Percentiles rank a stretch among this genome's conserved stretches.
Conservation (phyloP, 2,113 vertebrate species). For the Hippoglossus stenolepis region DNA sequence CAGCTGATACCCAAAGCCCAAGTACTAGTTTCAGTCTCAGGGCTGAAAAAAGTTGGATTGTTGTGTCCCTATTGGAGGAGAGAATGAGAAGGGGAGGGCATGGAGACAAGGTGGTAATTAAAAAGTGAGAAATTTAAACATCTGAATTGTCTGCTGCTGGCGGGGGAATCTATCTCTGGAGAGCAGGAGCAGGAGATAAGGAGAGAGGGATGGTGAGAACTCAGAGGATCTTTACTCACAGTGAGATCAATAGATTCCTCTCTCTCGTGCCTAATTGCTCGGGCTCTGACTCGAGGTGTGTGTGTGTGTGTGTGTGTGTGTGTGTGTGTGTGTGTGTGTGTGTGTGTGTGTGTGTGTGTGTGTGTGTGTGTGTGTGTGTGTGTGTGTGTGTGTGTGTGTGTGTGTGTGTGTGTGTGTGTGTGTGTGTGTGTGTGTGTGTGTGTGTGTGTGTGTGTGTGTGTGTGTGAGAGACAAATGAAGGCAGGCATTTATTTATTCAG, state of each 20-base stretch:
- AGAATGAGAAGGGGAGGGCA: constrained; percentile 19
- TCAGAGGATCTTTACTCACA: constrained; percentile 52
- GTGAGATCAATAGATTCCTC: constrained; percentile 67
- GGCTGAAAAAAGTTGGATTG: not conserved
- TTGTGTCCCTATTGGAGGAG: not conserved
- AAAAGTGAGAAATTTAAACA: constrained; percentile 66
- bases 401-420: not conserved
- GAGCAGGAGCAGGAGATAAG: constrained; percentile 15
- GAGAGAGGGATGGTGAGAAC: constrained; percentile 21
- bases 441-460: too few relatives aligned
- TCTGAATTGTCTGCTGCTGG: constrained; percentile 54
- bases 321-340: not conserved
- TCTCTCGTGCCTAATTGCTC: constrained; percentile 66
- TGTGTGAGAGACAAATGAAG: constrained; percentile 2
- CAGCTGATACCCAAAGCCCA: not conserved
- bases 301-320: not conserved
- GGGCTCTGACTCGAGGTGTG: constrained; percentile 46
- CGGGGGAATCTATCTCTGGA: constrained; percentile 52
- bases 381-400: not conserved
- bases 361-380: too few relatives aligned
- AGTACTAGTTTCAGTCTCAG: not conserved
- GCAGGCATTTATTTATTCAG: constrained; percentile 34
- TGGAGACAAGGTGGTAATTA: constrained; percentile 56
- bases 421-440: not conserved
- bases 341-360: not conserved